phyloP scores from a whole-genome alignment of 2,797 vertebrate species.

The Pseudomugil gertrudae region DNA sequence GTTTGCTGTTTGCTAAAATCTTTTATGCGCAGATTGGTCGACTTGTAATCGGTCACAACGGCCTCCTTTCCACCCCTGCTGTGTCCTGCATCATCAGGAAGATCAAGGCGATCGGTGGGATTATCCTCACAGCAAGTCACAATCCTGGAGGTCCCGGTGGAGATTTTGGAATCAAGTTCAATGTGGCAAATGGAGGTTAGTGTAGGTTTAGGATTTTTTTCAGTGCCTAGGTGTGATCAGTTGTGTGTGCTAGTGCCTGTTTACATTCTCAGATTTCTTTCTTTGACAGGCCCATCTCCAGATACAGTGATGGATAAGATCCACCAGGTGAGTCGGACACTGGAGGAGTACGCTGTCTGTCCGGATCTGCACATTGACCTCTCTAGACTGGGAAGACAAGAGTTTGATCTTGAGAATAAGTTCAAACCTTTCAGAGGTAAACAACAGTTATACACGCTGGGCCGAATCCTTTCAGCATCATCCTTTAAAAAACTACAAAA shows the following conservation, averaged over 20 bases:
- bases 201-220: neutral
- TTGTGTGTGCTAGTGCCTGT: neutral
- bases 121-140: constrained; percentile 97
- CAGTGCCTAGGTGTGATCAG: neutral
- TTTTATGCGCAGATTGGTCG: constrained; percentile 89
- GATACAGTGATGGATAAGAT: constrained; percentile 95
- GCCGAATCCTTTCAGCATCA: neutral
- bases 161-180: constrained; percentile 98
- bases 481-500: neutral
- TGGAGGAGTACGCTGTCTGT: constrained; percentile 96
- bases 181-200: constrained; percentile 95
- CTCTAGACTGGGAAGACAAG: constrained; percentile 93
- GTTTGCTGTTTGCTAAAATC: neutral
- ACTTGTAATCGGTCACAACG: constrained; percentile 95
- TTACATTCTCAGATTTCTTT: neutral
- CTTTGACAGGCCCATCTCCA: constrained; percentile 88
- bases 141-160: constrained; percentile 94
- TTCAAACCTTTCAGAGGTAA: constrained; percentile 99
- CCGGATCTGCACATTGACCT: constrained; percentile 95
- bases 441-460: neutral
- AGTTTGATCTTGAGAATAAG: constrained; percentile 98
- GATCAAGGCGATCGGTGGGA: constrained; percentile 97
- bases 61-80: constrained; percentile 96
- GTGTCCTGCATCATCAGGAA: constrained; percentile 98
- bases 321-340: constrained; percentile 94